Evolutionary conservation across 2,888 invertebrate genomes (phyloP), one percentile per base, ranked within the genome.

Genomic region (Scaptomyza reducta): DNA sequence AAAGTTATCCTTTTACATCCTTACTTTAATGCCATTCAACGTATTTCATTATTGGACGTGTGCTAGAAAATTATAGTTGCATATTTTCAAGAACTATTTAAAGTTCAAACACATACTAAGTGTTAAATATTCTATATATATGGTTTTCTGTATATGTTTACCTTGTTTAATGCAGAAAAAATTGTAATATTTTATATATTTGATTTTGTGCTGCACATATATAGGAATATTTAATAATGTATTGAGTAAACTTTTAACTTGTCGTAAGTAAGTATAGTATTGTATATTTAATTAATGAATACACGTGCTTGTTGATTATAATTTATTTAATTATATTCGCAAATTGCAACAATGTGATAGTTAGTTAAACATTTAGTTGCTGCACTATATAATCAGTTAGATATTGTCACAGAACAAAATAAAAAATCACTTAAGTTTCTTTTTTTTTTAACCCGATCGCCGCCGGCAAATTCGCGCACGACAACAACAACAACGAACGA

Each of bases 401-500:
- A 54, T 40, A 67, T 65, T 76, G 72, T 68, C 74, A 74, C 79
- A 70, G 27, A 70, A 67, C 59, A 81, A 87, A 69, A 40, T 66
- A 79, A 88, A 73, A 78, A 87, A 75, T 84, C 79, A 81, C 79
- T 65, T 46, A 16, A 27, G 31, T 55, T 3, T 2, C 1, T 14
- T 14, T 38, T 38, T 9, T 38, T 9, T 38, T 14, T 38, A 10
- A 10, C 40, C 10, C 73, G 86, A 81, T 81, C 88, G 57, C 82
- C 82, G 82, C 25, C 82, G 88, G 88, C 41, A 66, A 85, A 85
- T 77, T 68, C 62, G 53, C 71, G 69, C 61, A 49, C 62, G 47
- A 47, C 10, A 49, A 57, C 49, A 47, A 49, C 41, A 49, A 44
- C 14, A 44, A 42, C 33, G 14, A 45, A 18, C 27, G 25, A 51